Conservation (phyloP, 2,113 vertebrate species). For the Urocolius indicus region DNA sequence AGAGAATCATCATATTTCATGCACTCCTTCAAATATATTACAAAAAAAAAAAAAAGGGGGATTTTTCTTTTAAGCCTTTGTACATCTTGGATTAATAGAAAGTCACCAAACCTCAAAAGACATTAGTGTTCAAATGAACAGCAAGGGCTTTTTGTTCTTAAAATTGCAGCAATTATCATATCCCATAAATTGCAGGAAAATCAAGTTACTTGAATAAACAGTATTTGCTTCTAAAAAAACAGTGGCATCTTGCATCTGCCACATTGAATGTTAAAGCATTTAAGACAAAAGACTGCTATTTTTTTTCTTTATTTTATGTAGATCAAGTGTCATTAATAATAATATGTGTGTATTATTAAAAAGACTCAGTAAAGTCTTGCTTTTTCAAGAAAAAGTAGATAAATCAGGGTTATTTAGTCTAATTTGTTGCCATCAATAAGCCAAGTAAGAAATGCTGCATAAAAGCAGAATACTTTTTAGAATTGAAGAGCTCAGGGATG, state of each 20-base stretch:
- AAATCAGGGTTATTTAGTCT: slow-evolving; percentile 21
- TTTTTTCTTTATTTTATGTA: slow-evolving; percentile 47
- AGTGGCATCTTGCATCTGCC: slow-evolving; percentile 42
- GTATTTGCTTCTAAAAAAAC: slow-evolving; percentile 33
- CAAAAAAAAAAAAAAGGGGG: neutral
- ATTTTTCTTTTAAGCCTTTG: slow-evolving; percentile 4
- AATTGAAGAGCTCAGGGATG: neutral
- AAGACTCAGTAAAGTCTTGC: neutral
- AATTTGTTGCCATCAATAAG: slow-evolving; percentile 16
- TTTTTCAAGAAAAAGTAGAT: slow-evolving; percentile 14
- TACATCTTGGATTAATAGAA: slow-evolving; percentile 39
- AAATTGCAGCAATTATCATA: slow-evolving; percentile 73
- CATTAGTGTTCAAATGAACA: slow-evolving; percentile 37
- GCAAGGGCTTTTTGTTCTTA: slow-evolving; percentile 58
- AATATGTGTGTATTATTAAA: slow-evolving; percentile 6
- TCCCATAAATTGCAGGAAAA: slow-evolving; percentile 67
- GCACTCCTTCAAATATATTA: neutral
- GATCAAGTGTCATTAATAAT: slow-evolving; percentile 47
- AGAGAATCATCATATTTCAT: neutral
- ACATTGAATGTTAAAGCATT: slow-evolving; percentile 17
- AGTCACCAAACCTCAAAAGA: slow-evolving; percentile 15
- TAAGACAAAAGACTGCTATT: neutral
- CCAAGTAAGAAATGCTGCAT: neutral
- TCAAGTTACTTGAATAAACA: slow-evolving; percentile 70
- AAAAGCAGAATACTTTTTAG: neutral